A percentile compares a stretch with the other conserved stretches of the same genome.
These are phyloP conservation scores for Ptilodon capucinus DNA, from an alignment of 2,888 invertebrate genomes.

Conservation along the genomic window DNA sequence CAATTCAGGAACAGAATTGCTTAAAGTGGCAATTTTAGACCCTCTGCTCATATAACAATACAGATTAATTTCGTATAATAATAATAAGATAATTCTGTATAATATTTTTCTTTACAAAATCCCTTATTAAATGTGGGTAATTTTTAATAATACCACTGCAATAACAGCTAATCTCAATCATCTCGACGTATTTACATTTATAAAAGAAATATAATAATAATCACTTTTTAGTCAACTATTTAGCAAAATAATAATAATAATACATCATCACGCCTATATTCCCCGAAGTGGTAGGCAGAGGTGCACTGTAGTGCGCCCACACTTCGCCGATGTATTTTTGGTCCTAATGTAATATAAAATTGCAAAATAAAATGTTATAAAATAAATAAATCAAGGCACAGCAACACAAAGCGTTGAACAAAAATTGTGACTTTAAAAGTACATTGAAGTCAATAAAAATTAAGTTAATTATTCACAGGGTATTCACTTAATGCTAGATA, in stretches of 20 bases:
- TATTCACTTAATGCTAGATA: conserved; percentile 58
- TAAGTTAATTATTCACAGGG: conserved; percentile 43
- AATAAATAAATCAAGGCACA: conserved; percentile 4
- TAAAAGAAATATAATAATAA: conserved; percentile 21
- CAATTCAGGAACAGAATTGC: background rate
- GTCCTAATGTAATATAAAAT: too few species aligned
- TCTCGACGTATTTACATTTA: conserved; percentile 33
- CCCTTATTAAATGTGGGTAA: background rate
- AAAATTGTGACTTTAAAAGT: background rate
- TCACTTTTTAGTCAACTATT: conserved; percentile 14
- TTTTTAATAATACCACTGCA: conserved; percentile 3
- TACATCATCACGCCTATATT: too few species aligned
- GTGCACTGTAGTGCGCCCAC: too few species aligned
- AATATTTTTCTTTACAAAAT: conserved; percentile 9
- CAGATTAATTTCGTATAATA: too few species aligned
- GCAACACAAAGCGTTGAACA: background rate
- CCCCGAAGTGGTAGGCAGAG: too few species aligned
- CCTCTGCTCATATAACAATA: too few species aligned
- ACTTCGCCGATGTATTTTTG: background rate
- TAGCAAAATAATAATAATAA: too few species aligned
- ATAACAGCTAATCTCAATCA: conserved; percentile 34
- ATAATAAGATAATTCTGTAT: too few species aligned
- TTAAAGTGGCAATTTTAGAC: too few species aligned
- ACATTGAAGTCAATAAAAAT: background rate
- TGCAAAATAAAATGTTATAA: background rate